Evolutionary conservation across 1,140 invertebrate genomes (phyloP).

Genomic region (Drosophila arizonae): DNA sequence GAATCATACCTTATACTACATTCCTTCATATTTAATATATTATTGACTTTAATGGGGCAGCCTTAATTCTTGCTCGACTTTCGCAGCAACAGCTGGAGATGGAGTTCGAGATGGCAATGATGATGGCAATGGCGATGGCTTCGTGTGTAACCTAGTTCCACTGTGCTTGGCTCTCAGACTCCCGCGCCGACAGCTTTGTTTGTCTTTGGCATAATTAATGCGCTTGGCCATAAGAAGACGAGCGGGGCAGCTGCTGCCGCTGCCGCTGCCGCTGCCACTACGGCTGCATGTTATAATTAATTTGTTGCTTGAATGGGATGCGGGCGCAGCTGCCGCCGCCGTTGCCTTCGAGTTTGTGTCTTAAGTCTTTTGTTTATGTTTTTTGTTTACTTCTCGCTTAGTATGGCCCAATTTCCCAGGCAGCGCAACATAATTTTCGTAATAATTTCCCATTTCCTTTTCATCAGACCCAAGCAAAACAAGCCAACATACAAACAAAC

Average conservation of each 20-base stretch:
- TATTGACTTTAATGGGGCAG: too few relatives aligned
- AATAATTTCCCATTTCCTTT: constrained; percentile 67
- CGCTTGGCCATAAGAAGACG: constrained; percentile 39
- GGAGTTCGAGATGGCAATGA: not conserved
- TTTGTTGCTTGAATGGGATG: constrained; percentile 41
- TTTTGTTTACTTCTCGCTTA: constrained; percentile 18
- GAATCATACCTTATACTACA: too few relatives aligned
- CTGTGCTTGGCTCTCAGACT: constrained; percentile 23
- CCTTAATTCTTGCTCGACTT: too few relatives aligned
- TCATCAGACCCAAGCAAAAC: constrained; percentile 10
- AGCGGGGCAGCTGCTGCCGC: constrained; percentile 10
- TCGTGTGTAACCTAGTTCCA: constrained; percentile 26
- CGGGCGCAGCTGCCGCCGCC: constrained; percentile 30
- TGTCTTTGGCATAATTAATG: constrained; percentile 58
- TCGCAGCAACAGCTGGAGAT: not conserved
- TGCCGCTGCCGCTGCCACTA: constrained; percentile 24
- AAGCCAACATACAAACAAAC: constrained; percentile 21
- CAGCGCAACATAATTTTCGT: constrained; percentile 43
- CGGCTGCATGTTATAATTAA: constrained; percentile 56
- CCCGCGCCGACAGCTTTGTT: constrained; percentile 12
- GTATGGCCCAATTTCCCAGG: constrained; percentile 48
- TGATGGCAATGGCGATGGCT: not conserved
- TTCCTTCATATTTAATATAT: too few relatives aligned
- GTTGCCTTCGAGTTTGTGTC: constrained; percentile 49
- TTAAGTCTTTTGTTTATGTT: constrained; percentile 58